phyloP scores from a whole-genome alignment of 2,797 vertebrate genomes.

The Vespertilio murinus region DNA sequence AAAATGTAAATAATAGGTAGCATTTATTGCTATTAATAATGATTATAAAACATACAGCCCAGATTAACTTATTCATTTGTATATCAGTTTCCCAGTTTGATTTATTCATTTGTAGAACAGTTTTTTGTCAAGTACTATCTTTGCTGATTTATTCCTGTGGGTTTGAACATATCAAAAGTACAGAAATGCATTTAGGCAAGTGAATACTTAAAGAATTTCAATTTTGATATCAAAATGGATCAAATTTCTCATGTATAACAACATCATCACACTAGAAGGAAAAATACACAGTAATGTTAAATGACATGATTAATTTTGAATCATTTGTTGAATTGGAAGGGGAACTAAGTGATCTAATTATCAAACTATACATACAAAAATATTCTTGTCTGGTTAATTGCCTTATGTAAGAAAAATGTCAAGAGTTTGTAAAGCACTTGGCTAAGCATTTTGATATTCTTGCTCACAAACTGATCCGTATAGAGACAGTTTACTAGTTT shows the following conservation, averaged over 20 bases:
- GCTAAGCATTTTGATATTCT: background rate
- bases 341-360: background rate
- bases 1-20: background rate
- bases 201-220: background rate
- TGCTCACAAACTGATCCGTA: background rate
- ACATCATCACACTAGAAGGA: background rate
- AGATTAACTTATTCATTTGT: conserved; percentile 13
- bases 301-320: background rate
- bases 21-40: conserved; percentile 2
- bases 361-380: background rate
- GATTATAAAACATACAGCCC: background rate
- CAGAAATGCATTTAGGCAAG: conserved; percentile 22
- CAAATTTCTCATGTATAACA: background rate
- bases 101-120: background rate
- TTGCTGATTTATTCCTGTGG: background rate
- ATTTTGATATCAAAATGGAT: conserved; percentile 41
- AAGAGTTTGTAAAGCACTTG: conserved; percentile 12
- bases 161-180: conserved; percentile 13
- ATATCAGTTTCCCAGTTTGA: background rate
- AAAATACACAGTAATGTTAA: background rate
- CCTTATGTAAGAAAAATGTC: conserved; percentile 13
- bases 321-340: conserved; percentile 33
- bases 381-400: background rate
- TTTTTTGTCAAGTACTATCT: conserved; percentile 17
- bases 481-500: background rate